Conservation (phyloP, 2,888 invertebrate genomes). For the Resseliella maxima region DNA sequence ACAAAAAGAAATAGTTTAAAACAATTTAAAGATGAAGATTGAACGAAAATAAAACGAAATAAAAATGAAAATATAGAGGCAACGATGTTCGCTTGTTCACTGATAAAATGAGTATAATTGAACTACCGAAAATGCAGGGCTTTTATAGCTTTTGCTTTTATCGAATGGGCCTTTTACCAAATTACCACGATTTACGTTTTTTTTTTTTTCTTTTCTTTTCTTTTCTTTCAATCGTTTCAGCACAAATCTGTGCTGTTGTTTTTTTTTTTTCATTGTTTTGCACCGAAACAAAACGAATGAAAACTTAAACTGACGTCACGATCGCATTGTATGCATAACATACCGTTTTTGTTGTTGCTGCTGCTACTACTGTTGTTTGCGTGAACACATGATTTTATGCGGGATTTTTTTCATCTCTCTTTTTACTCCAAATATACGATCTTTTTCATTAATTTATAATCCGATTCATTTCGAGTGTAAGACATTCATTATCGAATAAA, state of each 20-base stretch:
- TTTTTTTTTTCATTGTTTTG: constrained; percentile 38
- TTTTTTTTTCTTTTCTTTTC: not conserved
- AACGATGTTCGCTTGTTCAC: constrained; percentile 56
- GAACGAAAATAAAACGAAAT: not conserved
- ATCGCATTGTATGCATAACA: constrained; percentile 4
- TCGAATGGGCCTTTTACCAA: constrained; percentile 58
- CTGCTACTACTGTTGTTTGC: not conserved
- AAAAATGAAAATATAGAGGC: not conserved
- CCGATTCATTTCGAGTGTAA: not conserved
- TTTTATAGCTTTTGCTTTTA: constrained; percentile 59
- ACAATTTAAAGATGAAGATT: not conserved
- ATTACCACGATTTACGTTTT: constrained; percentile 56
- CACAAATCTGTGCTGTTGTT: not conserved
- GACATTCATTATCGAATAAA: not conserved
- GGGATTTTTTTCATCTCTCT: not conserved
- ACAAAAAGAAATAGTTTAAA: not conserved
- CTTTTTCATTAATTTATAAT: constrained; percentile 12
- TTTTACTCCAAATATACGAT: not conserved
- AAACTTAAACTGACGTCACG: constrained; percentile 25
- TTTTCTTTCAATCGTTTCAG: not conserved
- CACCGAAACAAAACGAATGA: not conserved
- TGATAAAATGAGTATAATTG: constrained; percentile 60
- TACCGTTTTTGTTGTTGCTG: not conserved
- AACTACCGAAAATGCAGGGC: constrained; percentile 60
- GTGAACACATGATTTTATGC: not conserved